Conservation (phyloP, 2,888 invertebrate species). For the Podabrus alpinus region DNA sequence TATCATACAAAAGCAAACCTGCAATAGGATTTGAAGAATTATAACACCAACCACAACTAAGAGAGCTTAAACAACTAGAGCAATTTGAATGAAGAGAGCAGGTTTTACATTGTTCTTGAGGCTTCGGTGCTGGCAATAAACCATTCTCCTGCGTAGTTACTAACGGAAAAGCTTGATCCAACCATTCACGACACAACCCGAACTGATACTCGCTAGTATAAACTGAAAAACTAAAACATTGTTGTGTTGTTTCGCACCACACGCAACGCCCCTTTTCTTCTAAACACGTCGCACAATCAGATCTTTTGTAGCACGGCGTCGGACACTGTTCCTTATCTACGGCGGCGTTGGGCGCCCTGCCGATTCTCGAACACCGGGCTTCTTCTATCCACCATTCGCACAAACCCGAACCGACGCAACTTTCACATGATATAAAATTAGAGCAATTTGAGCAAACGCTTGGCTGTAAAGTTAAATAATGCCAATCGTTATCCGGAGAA, state of each 20-base stretch:
- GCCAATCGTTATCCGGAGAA: conserved; percentile 64
- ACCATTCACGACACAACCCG: conserved; percentile 91
- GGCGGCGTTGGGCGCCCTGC: conserved; percentile 70
- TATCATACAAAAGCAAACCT: conserved; percentile 55
- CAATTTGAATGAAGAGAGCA: conserved; percentile 78
- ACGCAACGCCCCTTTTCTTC: conserved; percentile 86
- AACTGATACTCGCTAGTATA: conserved; percentile 94
- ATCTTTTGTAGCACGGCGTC: conserved; percentile 76
- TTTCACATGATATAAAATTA: conserved; percentile 85
- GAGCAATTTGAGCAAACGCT: conserved; percentile 86
- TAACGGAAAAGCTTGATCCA: conserved; percentile 74
- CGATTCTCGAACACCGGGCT: conserved; percentile 81
- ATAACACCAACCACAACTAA: conserved; percentile 95
- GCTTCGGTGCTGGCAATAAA: conserved; percentile 44
- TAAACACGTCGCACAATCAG: conserved; percentile 80
- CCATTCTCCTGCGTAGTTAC: conserved; percentile 48
- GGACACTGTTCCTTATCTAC: conserved; percentile 73
- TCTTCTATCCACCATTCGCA: conserved; percentile 95
- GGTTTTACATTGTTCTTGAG: conserved; percentile 76
- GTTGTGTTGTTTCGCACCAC: conserved; percentile 92
- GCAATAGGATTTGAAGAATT: conserved; percentile 85
- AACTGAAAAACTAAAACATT: conserved; percentile 94
- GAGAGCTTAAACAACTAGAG: conserved; percentile 76
- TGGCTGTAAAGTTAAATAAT: conserved; percentile 80
- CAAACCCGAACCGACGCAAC: conserved; percentile 69